A percentile compares a stretch with the other conserved stretches of the same genome.
Conservation (phyloP, 2,888 invertebrate genomes). For the Lepidochitona cinerea region DNA sequence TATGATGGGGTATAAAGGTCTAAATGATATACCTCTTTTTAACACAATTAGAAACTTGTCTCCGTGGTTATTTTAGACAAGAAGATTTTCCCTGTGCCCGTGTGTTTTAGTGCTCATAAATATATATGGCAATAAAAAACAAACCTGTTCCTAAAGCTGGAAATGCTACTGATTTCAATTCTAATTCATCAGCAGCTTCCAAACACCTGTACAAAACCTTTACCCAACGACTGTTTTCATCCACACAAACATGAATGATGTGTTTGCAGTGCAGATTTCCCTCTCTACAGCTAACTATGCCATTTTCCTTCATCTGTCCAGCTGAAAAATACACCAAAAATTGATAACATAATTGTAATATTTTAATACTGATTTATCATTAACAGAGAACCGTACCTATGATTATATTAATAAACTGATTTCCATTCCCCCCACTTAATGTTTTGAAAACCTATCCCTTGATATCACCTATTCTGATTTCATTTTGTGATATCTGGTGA, state of each 20-base stretch:
- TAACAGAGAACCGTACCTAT: background rate
- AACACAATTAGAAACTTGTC: no score
- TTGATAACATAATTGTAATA: background rate
- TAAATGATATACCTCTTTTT: no score
- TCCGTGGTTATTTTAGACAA: no score
- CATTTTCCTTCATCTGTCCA: slow-evolving; percentile 33
- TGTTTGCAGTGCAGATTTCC: slow-evolving; percentile 31
- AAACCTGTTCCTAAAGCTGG: slow-evolving; percentile 45
- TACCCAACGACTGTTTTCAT: slow-evolving; percentile 33
- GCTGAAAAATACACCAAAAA: slow-evolving; percentile 20
- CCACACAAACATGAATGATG: slow-evolving; percentile 34
- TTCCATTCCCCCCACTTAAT: no score
- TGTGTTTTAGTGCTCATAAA: no score
- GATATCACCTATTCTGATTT: no score
- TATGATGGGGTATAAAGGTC: no score
- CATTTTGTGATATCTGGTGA: no score
- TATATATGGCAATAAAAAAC: no score
- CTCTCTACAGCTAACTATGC: slow-evolving; percentile 36
- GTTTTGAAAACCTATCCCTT: no score
- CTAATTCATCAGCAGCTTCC: slow-evolving; percentile 26
- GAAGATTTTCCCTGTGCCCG: no score
- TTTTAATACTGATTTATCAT: background rate
- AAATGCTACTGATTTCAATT: slow-evolving; percentile 37
- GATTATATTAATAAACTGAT: no score
- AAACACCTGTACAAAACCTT: slow-evolving; percentile 32